Evolutionary conservation across 2,797 vertebrate species (phyloP), one percentile per base, ranked within the genome.

Genomic region (Chelon labrosus): DNA sequence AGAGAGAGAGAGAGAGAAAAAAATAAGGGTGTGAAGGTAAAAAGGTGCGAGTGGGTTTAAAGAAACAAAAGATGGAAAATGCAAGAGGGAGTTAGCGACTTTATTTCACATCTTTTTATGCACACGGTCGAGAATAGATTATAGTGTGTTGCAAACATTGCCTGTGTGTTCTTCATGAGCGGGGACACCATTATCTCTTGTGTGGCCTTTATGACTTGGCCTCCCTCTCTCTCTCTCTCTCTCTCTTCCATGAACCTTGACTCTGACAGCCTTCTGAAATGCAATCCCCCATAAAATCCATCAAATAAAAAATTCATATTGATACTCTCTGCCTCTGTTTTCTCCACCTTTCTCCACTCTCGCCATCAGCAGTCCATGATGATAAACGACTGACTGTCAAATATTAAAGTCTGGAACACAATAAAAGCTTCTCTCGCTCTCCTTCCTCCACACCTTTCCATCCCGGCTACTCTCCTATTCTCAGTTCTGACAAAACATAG

Each of bases 271-370:
- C 84, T 59, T 71, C 85, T 77, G 85, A 91, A 92, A 92, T 89
- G 82, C 92, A 92, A 92, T 91, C 89, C 92, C 83, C 81, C 80
- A 81, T 90, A 89, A 93, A 94, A 92, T 82, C 85, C 83, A 89
- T 93, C 88, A 92, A 88, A 93, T 93, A 91, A 93, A 94, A 94
- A 90, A 92, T 89, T 93, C 82, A 93, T 89, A 92, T 92, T 86
- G 93, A 92, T 92, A 90, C 90, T 84, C 77, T 78, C 59, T 83
- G 79, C 73, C 82, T 82, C 73, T 61, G 79, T 75, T 76, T 89
- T 82, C 77, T 44, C 65, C 77, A 77, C 73, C 75, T 89, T 79
- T 62, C 72, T 83, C 66, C 80, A 76, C 82, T 79, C 79, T 75
- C 82, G 82, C 85, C 78, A 86, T 79, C 88, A 88, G 84, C 67